Evolutionary conservation across 2,113 vertebrate genomes (phyloP).

Genomic region (Alouatta palliata): DNA sequence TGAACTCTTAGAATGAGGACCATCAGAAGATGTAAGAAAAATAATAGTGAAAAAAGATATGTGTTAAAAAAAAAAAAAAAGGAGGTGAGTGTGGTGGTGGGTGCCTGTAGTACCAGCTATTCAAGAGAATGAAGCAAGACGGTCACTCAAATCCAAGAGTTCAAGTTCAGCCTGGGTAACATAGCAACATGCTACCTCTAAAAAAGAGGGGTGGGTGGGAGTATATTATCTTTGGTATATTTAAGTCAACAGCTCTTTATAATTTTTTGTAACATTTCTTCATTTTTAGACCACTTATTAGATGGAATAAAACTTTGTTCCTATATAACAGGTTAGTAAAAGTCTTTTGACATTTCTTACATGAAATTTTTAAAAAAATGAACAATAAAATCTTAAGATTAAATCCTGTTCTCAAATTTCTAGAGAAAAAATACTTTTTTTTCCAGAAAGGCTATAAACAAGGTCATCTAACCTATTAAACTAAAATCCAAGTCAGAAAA

Average conservation of each 20-base stretch:
- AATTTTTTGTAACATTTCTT: background rate
- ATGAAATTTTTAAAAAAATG: background rate
- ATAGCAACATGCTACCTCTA: background rate
- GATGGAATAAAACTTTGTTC: conserved; percentile 12
- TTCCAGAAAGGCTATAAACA: background rate
- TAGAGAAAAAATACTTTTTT: too few relatives aligned
- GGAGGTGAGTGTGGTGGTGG: too few relatives aligned
- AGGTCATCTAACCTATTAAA: background rate
- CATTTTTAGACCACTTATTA: background rate
- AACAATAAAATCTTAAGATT: background rate
- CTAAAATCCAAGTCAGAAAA: conserved; percentile 8
- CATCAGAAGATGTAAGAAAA: background rate
- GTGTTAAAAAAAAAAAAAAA: too few relatives aligned
- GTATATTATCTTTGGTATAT: background rate
- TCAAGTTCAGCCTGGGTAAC: too few relatives aligned
- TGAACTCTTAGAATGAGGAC: background rate
- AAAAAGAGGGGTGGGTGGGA: background rate
- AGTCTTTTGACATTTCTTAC: conserved; percentile 1
- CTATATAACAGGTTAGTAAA: background rate
- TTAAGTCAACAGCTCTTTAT: background rate
- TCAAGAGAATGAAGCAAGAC: too few relatives aligned
- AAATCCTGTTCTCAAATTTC: background rate
- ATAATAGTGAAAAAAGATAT: background rate
- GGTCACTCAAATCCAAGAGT: too few relatives aligned
- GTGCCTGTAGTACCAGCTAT: too few relatives aligned